Evolutionary conservation across 2,797 vertebrate genomes (phyloP).

Genomic region (Danio aesculapii): DNA sequence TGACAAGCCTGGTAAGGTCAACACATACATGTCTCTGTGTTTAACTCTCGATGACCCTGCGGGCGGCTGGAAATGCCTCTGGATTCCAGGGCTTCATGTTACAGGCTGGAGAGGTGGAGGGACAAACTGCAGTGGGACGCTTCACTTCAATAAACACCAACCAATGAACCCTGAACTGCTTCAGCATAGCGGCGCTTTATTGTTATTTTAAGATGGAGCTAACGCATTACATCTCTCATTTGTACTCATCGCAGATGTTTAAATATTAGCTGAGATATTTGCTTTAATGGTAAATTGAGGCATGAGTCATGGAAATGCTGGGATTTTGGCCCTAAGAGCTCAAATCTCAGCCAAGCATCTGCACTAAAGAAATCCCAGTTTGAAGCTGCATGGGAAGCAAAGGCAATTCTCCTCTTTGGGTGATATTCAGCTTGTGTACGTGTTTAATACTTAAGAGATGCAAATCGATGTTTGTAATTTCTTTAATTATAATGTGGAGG

Average conservation of each 20-base stretch:
- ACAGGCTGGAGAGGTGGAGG: constrained; percentile 62
- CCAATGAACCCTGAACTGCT: constrained; percentile 60
- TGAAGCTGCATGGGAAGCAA: constrained; percentile 51
- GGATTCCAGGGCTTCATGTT: constrained; percentile 72
- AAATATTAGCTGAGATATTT: constrained; percentile 20
- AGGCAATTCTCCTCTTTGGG: not conserved
- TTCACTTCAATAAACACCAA: constrained; percentile 65
- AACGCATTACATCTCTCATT: not conserved
- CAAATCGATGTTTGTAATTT: not conserved
- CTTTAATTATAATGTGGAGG: not conserved
- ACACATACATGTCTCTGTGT: not conserved
- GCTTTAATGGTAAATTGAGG: constrained; percentile 3
- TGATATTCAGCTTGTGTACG: constrained; percentile 46
- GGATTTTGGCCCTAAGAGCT: constrained; percentile 40
- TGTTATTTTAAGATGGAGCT: constrained; percentile 21
- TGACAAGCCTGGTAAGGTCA: not conserved
- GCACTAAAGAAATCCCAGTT: constrained; percentile 19
- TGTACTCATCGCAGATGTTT: constrained; percentile 14
- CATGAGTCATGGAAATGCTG: constrained; percentile 8
- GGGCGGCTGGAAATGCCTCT: constrained; percentile 44
- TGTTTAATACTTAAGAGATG: not conserved
- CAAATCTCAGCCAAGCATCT: constrained; percentile 52
- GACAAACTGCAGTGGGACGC: constrained; percentile 58
- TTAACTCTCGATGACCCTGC: constrained; percentile 66
- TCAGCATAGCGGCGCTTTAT: constrained; percentile 56